Evolutionary conservation across 2,888 invertebrate species (phyloP).

Genomic region (Troides helena): DNA sequence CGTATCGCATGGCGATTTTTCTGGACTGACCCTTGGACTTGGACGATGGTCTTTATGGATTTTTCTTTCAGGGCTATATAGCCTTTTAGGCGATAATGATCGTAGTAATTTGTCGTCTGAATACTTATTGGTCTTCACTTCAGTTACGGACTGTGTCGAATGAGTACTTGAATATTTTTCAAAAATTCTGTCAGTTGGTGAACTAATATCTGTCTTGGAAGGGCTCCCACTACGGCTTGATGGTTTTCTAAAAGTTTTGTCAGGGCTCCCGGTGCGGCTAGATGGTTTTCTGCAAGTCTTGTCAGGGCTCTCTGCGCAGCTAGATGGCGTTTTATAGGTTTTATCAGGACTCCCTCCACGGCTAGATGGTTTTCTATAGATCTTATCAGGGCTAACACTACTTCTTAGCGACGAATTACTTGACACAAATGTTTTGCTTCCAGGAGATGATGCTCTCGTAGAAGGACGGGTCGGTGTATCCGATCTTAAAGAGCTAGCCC

Average conservation of each 20-base stretch:
- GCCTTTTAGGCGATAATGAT: conserved; percentile 51
- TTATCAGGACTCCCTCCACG: conserved; percentile 63
- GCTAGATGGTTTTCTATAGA: conserved; percentile 47
- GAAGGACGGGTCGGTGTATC: conserved; percentile 80
- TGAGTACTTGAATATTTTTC: conserved; percentile 55
- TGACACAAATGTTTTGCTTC: conserved; percentile 74
- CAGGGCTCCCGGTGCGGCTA: conserved; percentile 69
- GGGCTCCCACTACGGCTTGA: conserved; percentile 61
- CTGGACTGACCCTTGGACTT: conserved; percentile 57
- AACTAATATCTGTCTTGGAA: conserved; percentile 53
- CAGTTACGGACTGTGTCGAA: conserved; percentile 51
- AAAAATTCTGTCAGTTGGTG: conserved; percentile 54
- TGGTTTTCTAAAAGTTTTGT: conserved; percentile 60
- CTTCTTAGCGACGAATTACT: conserved; percentile 78
- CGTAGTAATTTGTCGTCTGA: conserved; percentile 51
- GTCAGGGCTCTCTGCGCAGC: conserved; percentile 59
- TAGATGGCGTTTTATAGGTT: conserved; percentile 52
- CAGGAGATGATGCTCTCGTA: conserved; percentile 78
- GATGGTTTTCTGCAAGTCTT: conserved; percentile 53
- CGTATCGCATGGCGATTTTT: conserved; percentile 47
- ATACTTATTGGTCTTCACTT: conserved; percentile 50
- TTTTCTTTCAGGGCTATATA: conserved; percentile 55
- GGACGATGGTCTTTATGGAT: conserved; percentile 42
- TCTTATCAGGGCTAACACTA: conserved; percentile 64
- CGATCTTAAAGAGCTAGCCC: conserved; percentile 86